These are phyloP conservation scores for Podiceps cristatus DNA, from an alignment of 2,113 vertebrate genomes.

Conservation along the genomic window DNA sequence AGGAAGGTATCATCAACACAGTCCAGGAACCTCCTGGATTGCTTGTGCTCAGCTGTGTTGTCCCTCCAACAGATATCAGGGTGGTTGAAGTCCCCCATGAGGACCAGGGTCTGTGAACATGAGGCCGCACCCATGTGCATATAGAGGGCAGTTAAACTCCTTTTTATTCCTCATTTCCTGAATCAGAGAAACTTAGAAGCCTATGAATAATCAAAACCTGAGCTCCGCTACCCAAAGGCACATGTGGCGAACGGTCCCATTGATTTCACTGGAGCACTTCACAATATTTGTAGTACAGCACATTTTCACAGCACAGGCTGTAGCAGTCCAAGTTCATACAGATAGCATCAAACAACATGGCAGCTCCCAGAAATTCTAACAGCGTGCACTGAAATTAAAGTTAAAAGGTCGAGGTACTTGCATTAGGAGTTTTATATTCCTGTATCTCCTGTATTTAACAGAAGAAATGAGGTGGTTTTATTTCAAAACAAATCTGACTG, in stretches of 20 bases:
- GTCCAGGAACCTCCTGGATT: too few species aligned
- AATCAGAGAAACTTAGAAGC: not conserved
- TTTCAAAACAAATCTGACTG: constrained; percentile 15
- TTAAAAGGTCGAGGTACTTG: not conserved
- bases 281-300: not conserved
- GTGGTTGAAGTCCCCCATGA: too few species aligned
- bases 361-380: not conserved
- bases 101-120: too few species aligned
- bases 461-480: not conserved
- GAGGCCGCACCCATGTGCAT: too few species aligned
- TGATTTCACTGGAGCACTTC: not conserved
- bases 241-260: not conserved
- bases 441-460: not conserved
- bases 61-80: too few species aligned
- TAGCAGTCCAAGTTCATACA: not conserved
- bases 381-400: not conserved
- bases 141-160: not conserved
- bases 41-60: too few species aligned
- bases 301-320: not conserved
- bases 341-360: not conserved
- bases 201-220: not conserved
- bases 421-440: not conserved
- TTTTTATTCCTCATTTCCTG: not conserved
- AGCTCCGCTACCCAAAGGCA: not conserved
- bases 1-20: too few species aligned